phyloP scores from a whole-genome alignment of 2,113 vertebrate genomes.

The Melospiza georgiana region DNA sequence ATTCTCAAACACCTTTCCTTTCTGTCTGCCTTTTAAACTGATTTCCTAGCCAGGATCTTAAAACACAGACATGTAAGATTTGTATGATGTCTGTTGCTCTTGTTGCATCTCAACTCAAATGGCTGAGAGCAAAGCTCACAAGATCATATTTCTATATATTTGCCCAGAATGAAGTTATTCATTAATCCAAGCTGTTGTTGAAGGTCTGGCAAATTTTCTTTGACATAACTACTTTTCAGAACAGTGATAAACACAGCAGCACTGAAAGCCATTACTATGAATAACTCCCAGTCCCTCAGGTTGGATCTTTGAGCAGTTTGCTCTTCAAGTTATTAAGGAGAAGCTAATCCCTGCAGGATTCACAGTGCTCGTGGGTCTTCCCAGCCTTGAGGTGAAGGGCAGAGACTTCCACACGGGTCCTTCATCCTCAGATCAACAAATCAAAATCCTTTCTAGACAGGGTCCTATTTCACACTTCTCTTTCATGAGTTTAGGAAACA shows the following conservation, averaged over 20 bases:
- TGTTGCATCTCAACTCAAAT: not conserved
- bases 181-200: not conserved
- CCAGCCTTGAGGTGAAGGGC: not conserved
- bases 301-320: not conserved
- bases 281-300: not conserved
- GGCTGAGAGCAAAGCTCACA: not conserved
- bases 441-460: not conserved
- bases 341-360: not conserved
- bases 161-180: not conserved
- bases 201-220: not conserved
- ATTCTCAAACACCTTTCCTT: not conserved
- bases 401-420: not conserved
- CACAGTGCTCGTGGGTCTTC: not conserved
- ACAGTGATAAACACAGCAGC: not conserved
- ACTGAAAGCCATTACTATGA: accelerated
- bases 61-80: not conserved
- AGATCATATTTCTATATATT: not conserved
- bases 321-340: not conserved
- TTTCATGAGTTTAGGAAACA: not conserved
- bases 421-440: not conserved
- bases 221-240: not conserved
- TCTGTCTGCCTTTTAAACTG: not conserved
- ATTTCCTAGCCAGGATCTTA: not conserved
- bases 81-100: accelerated
- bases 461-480: not conserved